Base-by-base conservation (phyloP, 2,113 vertebrate species). In the Chlorodrepanis virens region DNA sequence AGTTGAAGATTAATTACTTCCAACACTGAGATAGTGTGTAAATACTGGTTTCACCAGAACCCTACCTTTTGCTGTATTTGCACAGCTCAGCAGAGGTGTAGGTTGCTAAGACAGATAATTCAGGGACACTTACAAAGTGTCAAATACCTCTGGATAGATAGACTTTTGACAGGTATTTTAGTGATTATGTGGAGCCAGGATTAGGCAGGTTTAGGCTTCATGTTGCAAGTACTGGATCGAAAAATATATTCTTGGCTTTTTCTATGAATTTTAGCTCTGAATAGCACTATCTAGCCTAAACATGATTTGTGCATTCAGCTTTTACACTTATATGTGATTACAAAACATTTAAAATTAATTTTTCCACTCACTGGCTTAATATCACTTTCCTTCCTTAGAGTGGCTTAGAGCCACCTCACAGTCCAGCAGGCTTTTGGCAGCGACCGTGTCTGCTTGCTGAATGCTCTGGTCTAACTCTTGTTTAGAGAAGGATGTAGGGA, bases 1-100 rank as follows among this genome's bases (percentile, higher is more conserved):
- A 96, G 88, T 89, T 47, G 78, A 97, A 98, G 97, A 98, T 98
- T 97, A 98, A 98, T 98, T 98, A 97, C 97, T 97, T 98, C 97
- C 97, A 97, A 97, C 95, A 94, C 96, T 95, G 94, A 96, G 97
- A 96, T 96, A 91, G 93, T 93, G 95, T 93, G 95, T 96, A 97
- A 98, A 97, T 96, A 96, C 95, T 63, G 85, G 87, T 95, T 94
- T 76, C 94, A 80, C 90, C 59, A 69, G 83, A 91, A 90, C 87
- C 81, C 78, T 90, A 92, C 77, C 94, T 97, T 94, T 96, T 92
- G 35, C 70, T 71, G 64, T 96, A 60, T 97, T 97, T 97, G 85
- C 96, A 94, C 52, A 86, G 92, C 82, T 93, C 90, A 84, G 69
- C 91, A 44, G 90, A 96, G 92, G 95, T 96, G 90, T 78, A 53